These are phyloP conservation scores for Zaprionus obscuricornis DNA, from an alignment of 2,888 invertebrate genomes.

Conservation along the genomic window DNA sequence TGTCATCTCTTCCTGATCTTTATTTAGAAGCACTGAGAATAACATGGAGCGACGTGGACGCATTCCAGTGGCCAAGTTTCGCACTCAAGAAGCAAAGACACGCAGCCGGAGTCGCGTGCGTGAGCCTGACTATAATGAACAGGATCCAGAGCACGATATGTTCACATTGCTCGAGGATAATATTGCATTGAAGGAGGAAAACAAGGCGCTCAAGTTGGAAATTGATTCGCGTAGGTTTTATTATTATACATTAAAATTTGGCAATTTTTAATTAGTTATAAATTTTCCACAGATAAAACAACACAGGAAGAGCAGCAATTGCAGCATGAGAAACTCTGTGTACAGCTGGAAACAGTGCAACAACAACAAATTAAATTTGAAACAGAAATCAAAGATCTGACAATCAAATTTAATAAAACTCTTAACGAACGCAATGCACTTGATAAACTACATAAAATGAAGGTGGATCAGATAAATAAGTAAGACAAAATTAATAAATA, in stretches of 20 bases:
- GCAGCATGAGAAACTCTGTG: conserved; percentile 76
- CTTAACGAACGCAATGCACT: conserved; percentile 78
- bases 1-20: background rate
- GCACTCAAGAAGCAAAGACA: conserved; percentile 82
- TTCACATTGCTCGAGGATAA: conserved; percentile 83
- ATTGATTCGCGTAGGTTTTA: conserved; percentile 80
- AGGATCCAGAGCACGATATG: conserved; percentile 82
- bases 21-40: background rate
- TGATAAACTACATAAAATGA: conserved; percentile 81
- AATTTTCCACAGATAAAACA: conserved; percentile 70
- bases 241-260: background rate
- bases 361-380: conserved; percentile 72
- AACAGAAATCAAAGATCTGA: conserved; percentile 72
- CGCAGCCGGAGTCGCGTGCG: conserved; percentile 82
- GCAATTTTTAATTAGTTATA: background rate
- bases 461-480: conserved; percentile 79
- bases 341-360: conserved; percentile 67
- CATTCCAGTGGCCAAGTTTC: conserved; percentile 83
- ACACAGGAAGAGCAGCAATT: conserved; percentile 74
- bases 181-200: conserved; percentile 82
- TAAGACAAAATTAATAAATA: conserved; percentile 27
- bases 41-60: conserved; percentile 82
- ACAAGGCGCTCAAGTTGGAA: conserved; percentile 80
- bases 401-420: conserved; percentile 70
- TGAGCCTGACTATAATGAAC: conserved; percentile 82